Base-by-base conservation (phyloP, 2,797 vertebrate genomes). In the Knipowitschia caucasica region DNA sequence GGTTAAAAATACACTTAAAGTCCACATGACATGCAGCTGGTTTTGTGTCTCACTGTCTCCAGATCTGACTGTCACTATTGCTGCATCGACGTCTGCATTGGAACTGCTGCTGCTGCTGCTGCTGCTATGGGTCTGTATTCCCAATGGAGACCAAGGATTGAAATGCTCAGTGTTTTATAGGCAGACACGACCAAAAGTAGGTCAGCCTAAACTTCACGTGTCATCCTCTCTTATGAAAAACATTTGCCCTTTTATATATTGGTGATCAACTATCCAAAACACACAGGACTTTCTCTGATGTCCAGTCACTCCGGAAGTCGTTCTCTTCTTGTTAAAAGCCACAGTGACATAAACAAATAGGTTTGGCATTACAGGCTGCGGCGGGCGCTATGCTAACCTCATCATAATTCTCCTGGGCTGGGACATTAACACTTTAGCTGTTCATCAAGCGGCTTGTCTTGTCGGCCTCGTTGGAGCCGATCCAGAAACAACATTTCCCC, bases 391-490 rank as follows among this genome's bases (percentile, higher is more conserved):
- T 62, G 64, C 59, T 78, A 84, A 79, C 75, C 69, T 78, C 60
- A 71, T 88, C 73, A 80, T 82, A 75, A 82, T 77, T 83, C 82
- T 86, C 76, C 66, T 17, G 75, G 76, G 79, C 53, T 36, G 55
- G 68, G 73, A 73, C 71, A 80, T 84, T 82, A 84, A 66, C 23
- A 56, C 72, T 46, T 45, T 54, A 51, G 55, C 72, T 34, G 63
- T 82, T 83, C 56, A 80, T 84, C 80, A 84, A 58, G 61, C 64
- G 1, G 55, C 70, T 69, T 4, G 59, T 31, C 51, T 52, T 26
- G 53, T 53, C 50, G 56, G 66, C 63, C 72, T 68, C 33, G 24
- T 72, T 84, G 81, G 83, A 67, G 53, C 57, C 63, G 17, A 26
- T 84, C 78, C 84, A 86, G 63, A 62, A 77, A 61, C 63, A 72